Base-by-base conservation (phyloP, 2,797 vertebrate genomes). In the Gorsachius magnificus region DNA sequence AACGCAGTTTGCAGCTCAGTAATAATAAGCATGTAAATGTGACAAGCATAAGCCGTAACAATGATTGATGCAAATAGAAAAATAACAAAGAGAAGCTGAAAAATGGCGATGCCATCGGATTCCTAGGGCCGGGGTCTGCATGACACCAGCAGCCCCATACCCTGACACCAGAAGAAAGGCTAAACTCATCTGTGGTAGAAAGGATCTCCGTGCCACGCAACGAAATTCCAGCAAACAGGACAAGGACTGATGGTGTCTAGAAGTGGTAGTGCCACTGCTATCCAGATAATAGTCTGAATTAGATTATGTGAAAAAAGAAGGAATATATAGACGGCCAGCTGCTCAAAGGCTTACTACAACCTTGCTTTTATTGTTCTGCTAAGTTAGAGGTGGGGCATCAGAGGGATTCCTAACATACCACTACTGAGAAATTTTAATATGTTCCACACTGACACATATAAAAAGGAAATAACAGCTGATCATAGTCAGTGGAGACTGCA, bases 381-480 rank as follows among this genome's bases (percentile, higher is more conserved):
- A 98, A 98, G 98, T 98, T 98, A 98, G 98, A 98, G 98, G 98
- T 98, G 98, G 98, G 98, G 98, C 98, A 98, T 98, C 98, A 98
- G 98, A 98, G 94, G 97, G 98, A 98, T 98, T 98, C 98, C 98
- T 98, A 96, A 91, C 98, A 98, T 98, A 97, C 98, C 98, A 94
- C 97, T 96, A 96, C 97, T 94, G 97, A 98, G 98, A 98, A 98
- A 98, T 98, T 98, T 98, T 98, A 98, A 98, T 98, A 98, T 98
- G 98, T 97, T 98, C 98, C 97, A 98, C 97, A 95, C 97, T 98
- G 98, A 98, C 98, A 98, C 97, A 98, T 97, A 98, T 97, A 95
- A 98, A 98, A 98, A 98, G 97, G 98, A 98, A 98, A 98, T 98
- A 98, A 98, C 98, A 98, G 98, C 98, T 98, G 98, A 98, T 98